Conservation (phyloP, 1,140 invertebrate species). For the Papilio dardanus region DNA sequence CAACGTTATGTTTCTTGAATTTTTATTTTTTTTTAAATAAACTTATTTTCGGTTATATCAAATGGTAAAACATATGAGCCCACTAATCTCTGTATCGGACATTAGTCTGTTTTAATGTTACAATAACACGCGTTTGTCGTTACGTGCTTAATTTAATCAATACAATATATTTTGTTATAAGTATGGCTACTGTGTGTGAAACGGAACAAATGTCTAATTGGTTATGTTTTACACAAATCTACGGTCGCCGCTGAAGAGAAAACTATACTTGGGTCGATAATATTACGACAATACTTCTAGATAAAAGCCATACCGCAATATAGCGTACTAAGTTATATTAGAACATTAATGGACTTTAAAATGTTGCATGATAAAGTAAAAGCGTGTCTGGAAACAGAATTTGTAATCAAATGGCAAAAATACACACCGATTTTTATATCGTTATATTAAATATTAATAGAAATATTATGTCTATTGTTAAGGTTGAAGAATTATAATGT, state of each 20-base stretch:
- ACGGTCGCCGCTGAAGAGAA: not conserved
- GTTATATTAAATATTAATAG: too few species aligned
- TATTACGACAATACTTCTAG: not conserved
- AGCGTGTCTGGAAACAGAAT: not conserved
- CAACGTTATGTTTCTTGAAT: too few species aligned
- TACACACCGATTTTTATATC: not conserved
- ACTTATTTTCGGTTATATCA: not conserved
- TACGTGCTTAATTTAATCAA: not conserved
- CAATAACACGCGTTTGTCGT: slow-evolving; percentile 10
- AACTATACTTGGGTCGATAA: not conserved
- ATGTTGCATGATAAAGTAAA: not conserved
- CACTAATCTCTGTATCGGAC: not conserved
- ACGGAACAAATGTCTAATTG: not conserved
- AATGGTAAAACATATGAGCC: not conserved
- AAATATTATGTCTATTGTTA: too few species aligned
- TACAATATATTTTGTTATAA: not conserved
- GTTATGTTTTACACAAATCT: not conserved
- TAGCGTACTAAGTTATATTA: not conserved
- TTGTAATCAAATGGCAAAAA: not conserved
- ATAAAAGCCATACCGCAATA: not conserved
- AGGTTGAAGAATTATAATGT: too few species aligned
- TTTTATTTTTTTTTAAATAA: too few species aligned
- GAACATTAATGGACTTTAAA: not conserved
- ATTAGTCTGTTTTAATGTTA: not conserved
- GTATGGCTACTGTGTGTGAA: not conserved